phyloP scores from a whole-genome alignment of 2,888 invertebrate species.

The Crioceris asparagi region DNA sequence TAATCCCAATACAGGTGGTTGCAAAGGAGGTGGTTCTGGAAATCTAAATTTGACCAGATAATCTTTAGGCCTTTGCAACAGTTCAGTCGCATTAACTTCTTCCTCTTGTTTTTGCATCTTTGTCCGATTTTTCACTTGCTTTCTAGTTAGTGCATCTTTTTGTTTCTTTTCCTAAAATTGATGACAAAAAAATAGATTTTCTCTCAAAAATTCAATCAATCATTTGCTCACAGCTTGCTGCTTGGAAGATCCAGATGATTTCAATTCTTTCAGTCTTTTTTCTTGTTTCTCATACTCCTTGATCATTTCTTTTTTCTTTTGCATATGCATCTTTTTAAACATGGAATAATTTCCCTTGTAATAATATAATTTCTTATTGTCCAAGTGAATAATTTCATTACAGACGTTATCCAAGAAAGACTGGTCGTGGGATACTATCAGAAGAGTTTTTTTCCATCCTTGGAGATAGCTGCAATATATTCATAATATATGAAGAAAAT shows the following conservation, averaged over 20 bases:
- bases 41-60: slow-evolving; percentile 91
- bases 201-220: slow-evolving; percentile 3
- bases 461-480: slow-evolving; percentile 72
- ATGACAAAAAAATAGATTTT: slow-evolving; percentile 6
- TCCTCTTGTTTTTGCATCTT: slow-evolving; percentile 74
- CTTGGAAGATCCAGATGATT: slow-evolving; percentile 89
- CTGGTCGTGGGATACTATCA: slow-evolving; percentile 99
- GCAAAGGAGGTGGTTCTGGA: slow-evolving; percentile 92
- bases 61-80: slow-evolving; percentile 85
- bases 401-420: slow-evolving; percentile 99
- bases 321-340: slow-evolving; percentile 98
- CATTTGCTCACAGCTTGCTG: slow-evolving; percentile 65
- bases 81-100: slow-evolving; percentile 66
- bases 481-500: no score
- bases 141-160: slow-evolving; percentile 81
- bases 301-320: slow-evolving; percentile 88
- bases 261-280: slow-evolving; percentile 87
- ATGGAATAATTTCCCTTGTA: slow-evolving; percentile 97
- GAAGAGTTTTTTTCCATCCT: slow-evolving; percentile 95
- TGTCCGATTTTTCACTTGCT: slow-evolving; percentile 83
- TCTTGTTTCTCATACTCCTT: slow-evolving; percentile 99
- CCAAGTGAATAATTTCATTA: slow-evolving; percentile 96
- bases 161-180: slow-evolving; percentile 69
- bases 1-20: slow-evolving; percentile 93
- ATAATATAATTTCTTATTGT: slow-evolving; percentile 86